These are phyloP conservation scores for Acanthoscelides obtectus DNA, from an alignment of 2,888 invertebrate species.

Conservation along the genomic window DNA sequence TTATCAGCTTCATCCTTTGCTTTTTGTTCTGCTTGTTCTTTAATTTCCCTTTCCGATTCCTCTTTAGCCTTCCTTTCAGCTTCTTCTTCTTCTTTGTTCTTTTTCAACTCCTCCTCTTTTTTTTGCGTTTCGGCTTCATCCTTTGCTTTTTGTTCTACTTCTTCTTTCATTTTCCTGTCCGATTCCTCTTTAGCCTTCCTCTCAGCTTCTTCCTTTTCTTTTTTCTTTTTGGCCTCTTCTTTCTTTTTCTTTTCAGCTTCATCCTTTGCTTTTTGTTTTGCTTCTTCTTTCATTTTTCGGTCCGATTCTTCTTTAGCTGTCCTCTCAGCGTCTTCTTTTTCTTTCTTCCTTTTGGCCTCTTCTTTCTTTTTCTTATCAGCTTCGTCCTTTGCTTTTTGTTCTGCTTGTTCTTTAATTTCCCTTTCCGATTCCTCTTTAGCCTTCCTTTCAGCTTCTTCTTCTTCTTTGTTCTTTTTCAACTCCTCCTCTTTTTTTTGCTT, in stretches of 20 bases:
- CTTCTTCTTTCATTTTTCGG: slow-evolving; percentile 15
- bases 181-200: slow-evolving; percentile 18
- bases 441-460: slow-evolving; percentile 11
- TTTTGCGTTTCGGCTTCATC: slow-evolving; percentile 14
- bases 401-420: slow-evolving; percentile 14
- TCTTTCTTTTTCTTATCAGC: slow-evolving; percentile 14
- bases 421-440: slow-evolving; percentile 9
- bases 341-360: slow-evolving; percentile 7
- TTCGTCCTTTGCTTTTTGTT: slow-evolving; percentile 13
- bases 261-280: slow-evolving; percentile 12
- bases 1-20: slow-evolving; percentile 18
- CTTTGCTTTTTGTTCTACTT: slow-evolving; percentile 15
- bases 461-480: slow-evolving; percentile 13
- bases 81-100: slow-evolving; percentile 19
- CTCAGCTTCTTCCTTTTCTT: slow-evolving; percentile 20
- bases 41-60: slow-evolving; percentile 15
- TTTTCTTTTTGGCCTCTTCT: slow-evolving; percentile 17
- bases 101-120: slow-evolving; percentile 15
- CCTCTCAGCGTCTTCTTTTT: slow-evolving; percentile 4
- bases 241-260: slow-evolving; percentile 12
- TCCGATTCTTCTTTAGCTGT: slow-evolving; percentile 12
- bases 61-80: slow-evolving; percentile 17
- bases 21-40: slow-evolving; percentile 14
- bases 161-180: slow-evolving; percentile 3
- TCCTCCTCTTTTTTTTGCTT: slow-evolving; percentile 12